phyloP scores from a whole-genome alignment of 2,113 vertebrate species.

The Pelecanoides urinatrix region DNA sequence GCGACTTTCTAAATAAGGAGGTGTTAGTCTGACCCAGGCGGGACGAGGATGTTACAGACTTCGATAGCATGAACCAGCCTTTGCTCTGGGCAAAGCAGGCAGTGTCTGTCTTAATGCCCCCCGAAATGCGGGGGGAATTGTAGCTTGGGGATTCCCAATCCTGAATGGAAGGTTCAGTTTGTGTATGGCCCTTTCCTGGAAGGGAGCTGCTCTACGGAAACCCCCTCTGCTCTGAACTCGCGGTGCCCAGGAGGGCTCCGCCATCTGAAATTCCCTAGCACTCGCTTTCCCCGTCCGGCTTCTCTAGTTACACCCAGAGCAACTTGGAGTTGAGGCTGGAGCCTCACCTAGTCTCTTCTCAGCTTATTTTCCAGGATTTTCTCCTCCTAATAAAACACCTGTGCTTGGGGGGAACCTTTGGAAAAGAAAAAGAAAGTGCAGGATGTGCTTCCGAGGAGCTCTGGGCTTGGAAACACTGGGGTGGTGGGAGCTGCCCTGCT shows the following conservation, averaged over 20 bases:
- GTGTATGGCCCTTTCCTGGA: background rate
- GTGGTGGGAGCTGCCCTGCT: accelerated
- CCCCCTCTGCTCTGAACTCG: background rate
- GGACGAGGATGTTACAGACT: accelerated
- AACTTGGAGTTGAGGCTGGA: background rate
- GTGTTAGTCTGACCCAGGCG: background rate
- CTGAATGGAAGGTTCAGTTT: no score
- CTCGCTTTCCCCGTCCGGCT: accelerated
- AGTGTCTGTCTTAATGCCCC: background rate
- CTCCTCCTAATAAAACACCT: background rate
- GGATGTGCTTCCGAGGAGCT: background rate
- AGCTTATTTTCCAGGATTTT: background rate
- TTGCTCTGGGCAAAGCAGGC: background rate
- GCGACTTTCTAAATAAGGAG: no score
- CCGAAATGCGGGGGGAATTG: background rate
- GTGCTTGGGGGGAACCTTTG: background rate
- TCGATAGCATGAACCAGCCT: background rate
- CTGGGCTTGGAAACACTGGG: background rate
- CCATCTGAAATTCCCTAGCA: background rate
- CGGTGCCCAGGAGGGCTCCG: background rate
- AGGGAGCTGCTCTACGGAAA: background rate
- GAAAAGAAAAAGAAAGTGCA: background rate
- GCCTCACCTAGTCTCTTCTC: background rate
- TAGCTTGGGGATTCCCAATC: background rate
- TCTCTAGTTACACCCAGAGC: no score